phyloP scores from a whole-genome alignment of 2,113 vertebrate genomes.

The Ammodramus savannarum region DNA sequence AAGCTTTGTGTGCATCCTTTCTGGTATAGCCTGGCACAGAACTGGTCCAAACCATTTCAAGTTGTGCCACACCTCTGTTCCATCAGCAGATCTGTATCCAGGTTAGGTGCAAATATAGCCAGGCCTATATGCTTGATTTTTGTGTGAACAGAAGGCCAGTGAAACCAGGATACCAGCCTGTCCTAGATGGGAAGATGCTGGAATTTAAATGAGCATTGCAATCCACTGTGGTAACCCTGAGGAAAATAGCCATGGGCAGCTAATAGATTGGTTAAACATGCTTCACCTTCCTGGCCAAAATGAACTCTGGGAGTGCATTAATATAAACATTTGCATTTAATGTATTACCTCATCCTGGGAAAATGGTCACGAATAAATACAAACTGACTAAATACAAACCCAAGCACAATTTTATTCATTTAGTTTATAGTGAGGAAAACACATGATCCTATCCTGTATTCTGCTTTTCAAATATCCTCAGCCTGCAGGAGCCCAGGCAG shows the following conservation, averaged over 20 bases:
- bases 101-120: neutral
- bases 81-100: neutral
- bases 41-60: neutral
- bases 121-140: neutral
- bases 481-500: neutral
- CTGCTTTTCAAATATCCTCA: neutral
- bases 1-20: neutral
- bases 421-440: neutral
- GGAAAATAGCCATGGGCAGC: neutral
- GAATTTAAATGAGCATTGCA: neutral
- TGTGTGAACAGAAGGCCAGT: neutral
- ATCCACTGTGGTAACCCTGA: neutral
- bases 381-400: neutral
- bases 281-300: neutral
- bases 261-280: neutral
- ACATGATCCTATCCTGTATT: neutral
- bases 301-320: neutral
- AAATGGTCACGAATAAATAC: neutral
- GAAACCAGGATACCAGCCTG: neutral
- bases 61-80: neutral
- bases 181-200: neutral
- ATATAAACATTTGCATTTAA: neutral
- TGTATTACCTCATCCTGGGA: neutral
- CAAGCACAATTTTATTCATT: neutral
- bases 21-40: neutral